Base-by-base conservation (phyloP, 2,888 invertebrate species). In the Herminia tarsipennalis region DNA sequence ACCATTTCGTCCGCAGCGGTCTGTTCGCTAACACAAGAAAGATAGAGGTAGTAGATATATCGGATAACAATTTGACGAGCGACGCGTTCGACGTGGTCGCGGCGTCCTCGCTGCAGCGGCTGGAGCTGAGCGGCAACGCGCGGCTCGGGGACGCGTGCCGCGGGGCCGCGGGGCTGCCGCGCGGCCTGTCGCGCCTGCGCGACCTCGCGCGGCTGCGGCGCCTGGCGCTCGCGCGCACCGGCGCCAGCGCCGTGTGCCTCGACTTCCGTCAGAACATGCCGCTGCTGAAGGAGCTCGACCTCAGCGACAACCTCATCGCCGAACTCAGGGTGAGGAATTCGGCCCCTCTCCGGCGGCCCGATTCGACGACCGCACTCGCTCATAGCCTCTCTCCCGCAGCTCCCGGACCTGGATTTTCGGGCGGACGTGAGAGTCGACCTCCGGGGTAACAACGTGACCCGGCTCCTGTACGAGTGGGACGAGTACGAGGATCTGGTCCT, bases 91-190 rank as follows among this genome's bases (percentile, higher is more conserved):
- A 4, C 6, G 38, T 74, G 30, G 18, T 21, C 10, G 22, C 44
- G 18, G 55, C 60, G 39, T 22, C 16, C 2, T 20, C 34, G 2
- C 68, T 70, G 25, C 32, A 6, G 9, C 8, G 0, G 18, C 70
- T 75, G 35, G 8, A 9, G 17, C 70, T 78, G 17, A 32, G 27
- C 10, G 0, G 10, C 46, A 78, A 78, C 62, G 10, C 25, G 34
- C 13, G 17, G 2, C 52, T 78, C n/a, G 41, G 49, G 8, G 65
- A 70, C 52, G 58, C 73, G 14, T 76, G 78, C 54, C 3, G 60
- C 37, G 57, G 18, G 37, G 27, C 24, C 36, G 33, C 56, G 17
- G 55, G 54, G 42, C 46, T n/a, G n/a, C n/a, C n/a, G n/a, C n/a
- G n/a, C n/a, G 64, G 45, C n/a, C 5, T 20, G 2, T 66, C 65